Conservation (phyloP, 2,113 vertebrate genomes). For the Ranitomeya variabilis region DNA sequence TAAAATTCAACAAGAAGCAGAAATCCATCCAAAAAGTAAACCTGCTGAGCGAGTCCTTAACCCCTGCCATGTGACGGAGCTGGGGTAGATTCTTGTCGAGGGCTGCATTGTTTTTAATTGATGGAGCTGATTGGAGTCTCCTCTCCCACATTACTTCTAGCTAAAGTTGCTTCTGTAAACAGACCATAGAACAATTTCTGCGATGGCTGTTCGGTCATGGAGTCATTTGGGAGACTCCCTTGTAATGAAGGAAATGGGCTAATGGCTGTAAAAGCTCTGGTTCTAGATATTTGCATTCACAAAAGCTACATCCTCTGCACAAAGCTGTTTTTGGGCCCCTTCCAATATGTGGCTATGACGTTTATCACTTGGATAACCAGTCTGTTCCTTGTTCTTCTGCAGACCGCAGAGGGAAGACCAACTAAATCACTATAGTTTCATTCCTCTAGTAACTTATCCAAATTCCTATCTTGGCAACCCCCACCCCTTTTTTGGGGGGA, state of each 20-base stretch:
- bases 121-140: not conserved
- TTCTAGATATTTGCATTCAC: slow-evolving; percentile 71
- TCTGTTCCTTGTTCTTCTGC: slow-evolving; percentile 60
- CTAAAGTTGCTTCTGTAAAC: slow-evolving; percentile 65
- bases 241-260: slow-evolving; percentile 74
- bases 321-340: slow-evolving; percentile 65
- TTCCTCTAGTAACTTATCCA: not conserved
- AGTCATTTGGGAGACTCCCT: slow-evolving; percentile 71
- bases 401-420: slow-evolving; percentile 34
- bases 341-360: slow-evolving; percentile 69
- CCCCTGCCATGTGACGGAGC: not conserved
- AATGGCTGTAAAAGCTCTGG: slow-evolving; percentile 68
- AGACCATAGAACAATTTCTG: slow-evolving; percentile 60
- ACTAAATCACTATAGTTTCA: too few species aligned
- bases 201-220: slow-evolving; percentile 66
- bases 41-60: not conserved
- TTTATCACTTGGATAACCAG: slow-evolving; percentile 63
- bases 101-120: not conserved
- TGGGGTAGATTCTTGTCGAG: not conserved
- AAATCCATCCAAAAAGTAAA: not conserved
- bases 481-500: not conserved
- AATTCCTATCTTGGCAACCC: not conserved
- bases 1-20: not conserved
- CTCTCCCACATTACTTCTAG: not conserved
- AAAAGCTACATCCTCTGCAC: slow-evolving; percentile 75